Evolutionary conservation across 2,113 vertebrate genomes (phyloP).

Genomic region (Taurulus bubalis): DNA sequence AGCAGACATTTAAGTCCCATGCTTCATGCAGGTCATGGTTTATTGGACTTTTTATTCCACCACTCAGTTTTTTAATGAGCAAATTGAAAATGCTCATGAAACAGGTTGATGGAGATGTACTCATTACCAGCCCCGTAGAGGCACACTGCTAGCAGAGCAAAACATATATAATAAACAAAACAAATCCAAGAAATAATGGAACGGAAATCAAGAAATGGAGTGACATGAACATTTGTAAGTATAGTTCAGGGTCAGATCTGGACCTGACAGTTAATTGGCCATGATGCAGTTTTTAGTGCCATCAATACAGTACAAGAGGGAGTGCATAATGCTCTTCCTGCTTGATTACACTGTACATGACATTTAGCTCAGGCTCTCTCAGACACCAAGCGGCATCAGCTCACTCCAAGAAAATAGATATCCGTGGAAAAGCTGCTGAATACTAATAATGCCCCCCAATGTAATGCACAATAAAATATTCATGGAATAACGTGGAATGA

Average conservation of each 20-base stretch:
- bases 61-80: background rate
- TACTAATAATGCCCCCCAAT: slow-evolving; percentile 43
- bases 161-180: background rate
- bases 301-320: slow-evolving; percentile 8
- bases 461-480: slow-evolving; percentile 40
- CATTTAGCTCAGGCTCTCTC: slow-evolving; percentile 58
- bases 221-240: background rate
- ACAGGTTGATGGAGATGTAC: background rate
- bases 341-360: slow-evolving; percentile 41
- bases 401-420: slow-evolving; percentile 22
- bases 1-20: background rate
- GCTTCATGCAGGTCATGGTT: background rate
- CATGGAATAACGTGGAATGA: slow-evolving; percentile 8
- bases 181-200: background rate
- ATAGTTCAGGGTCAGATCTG: background rate
- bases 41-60: background rate
- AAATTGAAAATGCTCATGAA: background rate
- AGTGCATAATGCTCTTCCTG: slow-evolving; percentile 3
- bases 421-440: slow-evolving; percentile 29
- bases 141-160: background rate
- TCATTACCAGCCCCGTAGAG: background rate
- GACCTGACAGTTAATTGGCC: background rate
- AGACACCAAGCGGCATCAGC: slow-evolving; percentile 9
- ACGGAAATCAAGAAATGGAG: background rate
- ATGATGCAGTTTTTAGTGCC: slow-evolving; percentile 9